Evolutionary conservation across 2,888 invertebrate genomes (phyloP).

Genomic region (Thelaira solivaga): DNA sequence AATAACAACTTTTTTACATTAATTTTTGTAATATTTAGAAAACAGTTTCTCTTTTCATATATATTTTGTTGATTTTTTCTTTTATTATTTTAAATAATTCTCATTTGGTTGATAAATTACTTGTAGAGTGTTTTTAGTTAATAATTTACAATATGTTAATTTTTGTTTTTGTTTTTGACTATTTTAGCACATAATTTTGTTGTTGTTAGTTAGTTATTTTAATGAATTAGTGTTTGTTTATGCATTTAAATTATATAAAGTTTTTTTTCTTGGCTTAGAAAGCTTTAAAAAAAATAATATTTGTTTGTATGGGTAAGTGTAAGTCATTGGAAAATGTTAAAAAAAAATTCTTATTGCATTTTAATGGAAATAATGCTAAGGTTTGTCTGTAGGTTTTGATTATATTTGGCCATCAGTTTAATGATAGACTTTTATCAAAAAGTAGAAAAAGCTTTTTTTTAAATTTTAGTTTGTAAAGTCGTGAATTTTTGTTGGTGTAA

Average conservation of each 20-base stretch:
- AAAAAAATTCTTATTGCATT: too few species aligned
- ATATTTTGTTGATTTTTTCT: constrained; percentile 45
- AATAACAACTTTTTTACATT: not conserved
- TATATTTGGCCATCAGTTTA: not conserved
- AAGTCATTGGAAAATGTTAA: too few species aligned
- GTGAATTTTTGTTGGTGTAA: constrained; percentile 23
- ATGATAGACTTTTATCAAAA: constrained; percentile 28
- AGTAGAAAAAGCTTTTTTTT: constrained; percentile 27
- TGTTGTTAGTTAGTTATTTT: constrained; percentile 29
- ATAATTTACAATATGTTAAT: constrained; percentile 54
- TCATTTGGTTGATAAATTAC: constrained; percentile 52
- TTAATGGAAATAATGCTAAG: too few species aligned
- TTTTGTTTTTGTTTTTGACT: constrained; percentile 33
- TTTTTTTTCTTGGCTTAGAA: constrained; percentile 12
- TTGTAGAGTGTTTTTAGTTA: constrained; percentile 42
- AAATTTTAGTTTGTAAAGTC: not conserved
- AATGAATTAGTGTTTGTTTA: constrained; percentile 31
- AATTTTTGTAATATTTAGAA: constrained; percentile 53
- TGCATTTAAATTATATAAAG: constrained; percentile 27
- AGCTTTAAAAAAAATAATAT: constrained; percentile 20
- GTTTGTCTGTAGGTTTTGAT: not conserved
- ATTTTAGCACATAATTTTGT: constrained; percentile 47
- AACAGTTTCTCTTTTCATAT: constrained; percentile 57
- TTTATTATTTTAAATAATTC: constrained; percentile 45
- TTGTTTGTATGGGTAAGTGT: not conserved